phyloP scores from a whole-genome alignment of 2,888 invertebrate genomes.

The Cheilosia scutellata region DNA sequence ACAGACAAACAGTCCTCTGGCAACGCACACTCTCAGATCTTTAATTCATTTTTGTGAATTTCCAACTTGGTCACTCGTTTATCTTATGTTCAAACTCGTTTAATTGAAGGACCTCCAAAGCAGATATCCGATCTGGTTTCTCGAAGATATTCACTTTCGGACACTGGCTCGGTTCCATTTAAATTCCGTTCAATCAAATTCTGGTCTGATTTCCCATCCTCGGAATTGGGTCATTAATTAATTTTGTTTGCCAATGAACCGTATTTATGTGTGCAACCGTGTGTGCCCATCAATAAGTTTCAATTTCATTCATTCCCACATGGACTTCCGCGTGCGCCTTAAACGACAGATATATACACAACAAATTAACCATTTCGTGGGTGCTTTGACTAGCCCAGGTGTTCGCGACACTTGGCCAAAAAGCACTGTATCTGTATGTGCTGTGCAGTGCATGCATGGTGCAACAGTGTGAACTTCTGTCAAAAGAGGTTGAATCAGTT shows the following conservation, averaged over 20 bases:
- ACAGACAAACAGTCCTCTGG: background rate
- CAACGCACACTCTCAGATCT: conserved; percentile 4
- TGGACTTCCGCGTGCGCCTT: conserved; percentile 63
- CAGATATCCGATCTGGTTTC: conserved; percentile 51
- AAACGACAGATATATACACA: conserved; percentile 14
- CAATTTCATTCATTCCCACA: conserved; percentile 59
- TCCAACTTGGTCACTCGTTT: conserved; percentile 61
- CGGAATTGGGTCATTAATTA: conserved; percentile 67
- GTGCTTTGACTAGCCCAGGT: conserved; percentile 62
- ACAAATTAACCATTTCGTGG: conserved; percentile 63
- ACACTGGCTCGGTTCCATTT: conserved; percentile 41
- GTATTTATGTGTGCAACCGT: background rate
- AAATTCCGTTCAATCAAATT: conserved; percentile 61
- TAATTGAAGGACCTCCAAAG: conserved; percentile 61
- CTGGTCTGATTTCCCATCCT: conserved; percentile 39
- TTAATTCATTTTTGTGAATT: conserved; percentile 33
- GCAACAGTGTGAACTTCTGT: conserved; percentile 74
- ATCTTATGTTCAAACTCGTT: conserved; percentile 47
- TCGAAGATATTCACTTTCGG: conserved; percentile 46
- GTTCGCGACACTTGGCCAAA: conserved; percentile 66
- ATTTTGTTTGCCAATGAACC: conserved; percentile 49
- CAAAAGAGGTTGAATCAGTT: conserved; percentile 73
- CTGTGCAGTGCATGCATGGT: conserved; percentile 46
- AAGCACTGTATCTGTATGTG: background rate
- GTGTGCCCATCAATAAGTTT: conserved; percentile 48